These are phyloP conservation scores for Sciurus vulgaris DNA, from an alignment of 2,797 vertebrate species.

Conservation along the genomic window DNA sequence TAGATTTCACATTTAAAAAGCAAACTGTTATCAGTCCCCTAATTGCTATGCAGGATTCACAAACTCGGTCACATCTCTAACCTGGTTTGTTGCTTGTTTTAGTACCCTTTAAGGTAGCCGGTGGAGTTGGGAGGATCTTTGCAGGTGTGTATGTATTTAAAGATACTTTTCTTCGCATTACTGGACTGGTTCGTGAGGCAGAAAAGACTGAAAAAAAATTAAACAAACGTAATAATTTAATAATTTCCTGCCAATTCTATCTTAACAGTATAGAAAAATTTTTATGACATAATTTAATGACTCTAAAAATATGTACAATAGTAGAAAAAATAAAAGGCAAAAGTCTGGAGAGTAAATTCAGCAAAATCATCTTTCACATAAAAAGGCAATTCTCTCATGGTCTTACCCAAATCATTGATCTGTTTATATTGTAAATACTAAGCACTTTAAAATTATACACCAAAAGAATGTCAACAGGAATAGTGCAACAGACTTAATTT, in stretches of 20 bases:
- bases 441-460: neutral
- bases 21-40: conserved; percentile 35
- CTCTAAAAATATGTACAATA: neutral
- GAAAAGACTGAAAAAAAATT: conserved; percentile 26
- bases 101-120: conserved; percentile 85
- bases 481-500: neutral
- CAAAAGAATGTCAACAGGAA: neutral
- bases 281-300: conserved; percentile 18
- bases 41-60: neutral
- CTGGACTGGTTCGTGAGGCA: conserved; percentile 86
- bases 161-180: conserved; percentile 89
- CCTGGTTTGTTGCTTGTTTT: conserved; percentile 82
- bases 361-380: neutral
- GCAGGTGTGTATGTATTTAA: conserved; percentile 93
- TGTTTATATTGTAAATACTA: neutral
- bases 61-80: conserved; percentile 72
- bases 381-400: neutral
- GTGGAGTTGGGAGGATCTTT: conserved; percentile 91
- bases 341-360: conserved; percentile 25
- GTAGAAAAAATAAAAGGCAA: conserved; percentile 1
- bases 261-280: conserved; percentile 48
- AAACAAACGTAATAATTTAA: conserved; percentile 20
- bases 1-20: conserved; percentile 19
- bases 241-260: conserved; percentile 43
- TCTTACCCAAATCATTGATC: neutral